A percentile compares a stretch with the other conserved stretches of the same genome.
Conservation (phyloP, 2,888 invertebrate species). For the Sinhomidia bicolor region DNA sequence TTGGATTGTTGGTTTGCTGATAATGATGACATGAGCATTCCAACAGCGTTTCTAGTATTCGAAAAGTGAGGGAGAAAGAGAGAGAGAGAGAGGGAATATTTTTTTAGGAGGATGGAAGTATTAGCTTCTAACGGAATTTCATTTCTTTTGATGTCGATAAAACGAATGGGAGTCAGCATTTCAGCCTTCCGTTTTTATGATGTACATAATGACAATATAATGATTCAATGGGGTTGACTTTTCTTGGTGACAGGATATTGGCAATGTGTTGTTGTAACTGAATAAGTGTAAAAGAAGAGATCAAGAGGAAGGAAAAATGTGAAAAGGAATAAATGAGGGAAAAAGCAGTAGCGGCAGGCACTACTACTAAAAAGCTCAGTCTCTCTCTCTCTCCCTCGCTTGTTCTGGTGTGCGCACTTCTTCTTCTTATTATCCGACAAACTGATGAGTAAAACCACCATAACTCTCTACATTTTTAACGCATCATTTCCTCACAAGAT, state of each 20-base stretch:
- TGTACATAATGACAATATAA: conserved; percentile 75
- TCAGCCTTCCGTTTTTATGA: conserved; percentile 72
- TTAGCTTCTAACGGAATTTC: conserved; percentile 48
- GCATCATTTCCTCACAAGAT: conserved; percentile 80
- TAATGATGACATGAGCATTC: conserved; percentile 67
- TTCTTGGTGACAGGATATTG: conserved; percentile 79
- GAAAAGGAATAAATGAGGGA: conserved; percentile 67
- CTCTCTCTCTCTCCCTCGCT: conserved; percentile 18
- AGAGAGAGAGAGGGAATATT: too few species aligned
- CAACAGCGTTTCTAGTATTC: conserved; percentile 42
- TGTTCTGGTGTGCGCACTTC: not conserved
- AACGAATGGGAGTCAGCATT: conserved; percentile 64
- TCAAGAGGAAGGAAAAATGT: conserved; percentile 72
- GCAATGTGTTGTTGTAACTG: conserved; percentile 75
- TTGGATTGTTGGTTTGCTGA: conserved; percentile 42
- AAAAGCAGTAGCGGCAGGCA: conserved; percentile 49
- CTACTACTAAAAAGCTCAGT: conserved; percentile 27
- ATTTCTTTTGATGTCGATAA: conserved; percentile 63
- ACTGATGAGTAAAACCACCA: conserved; percentile 79
- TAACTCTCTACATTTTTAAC: conserved; percentile 79
- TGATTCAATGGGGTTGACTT: conserved; percentile 77
- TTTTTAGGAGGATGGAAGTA: conserved; percentile 36
- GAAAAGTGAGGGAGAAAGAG: conserved; percentile 5
- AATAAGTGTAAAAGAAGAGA: conserved; percentile 61
- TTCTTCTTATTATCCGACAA: conserved; percentile 65